Evolutionary conservation across 2,797 vertebrate species (phyloP), one percentile per base, ranked within the genome.

Genomic region (Micromesistius poutassou): DNA sequence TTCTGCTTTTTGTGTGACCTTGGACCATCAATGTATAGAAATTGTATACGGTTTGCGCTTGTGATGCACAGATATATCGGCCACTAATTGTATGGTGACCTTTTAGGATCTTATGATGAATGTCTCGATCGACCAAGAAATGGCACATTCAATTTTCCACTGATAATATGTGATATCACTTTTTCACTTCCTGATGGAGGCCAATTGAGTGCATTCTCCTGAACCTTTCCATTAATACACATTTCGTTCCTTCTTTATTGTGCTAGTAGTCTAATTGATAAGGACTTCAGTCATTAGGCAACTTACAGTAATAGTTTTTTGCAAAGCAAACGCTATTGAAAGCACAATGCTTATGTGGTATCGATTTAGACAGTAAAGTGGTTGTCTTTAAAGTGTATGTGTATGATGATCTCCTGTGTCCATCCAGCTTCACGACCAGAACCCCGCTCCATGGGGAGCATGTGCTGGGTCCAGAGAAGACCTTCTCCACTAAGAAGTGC

Each of bases 401-500:
- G 22, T n/a, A 62, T 25, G 46, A 55, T 55, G 46, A 55, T 22
- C 35, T n/a, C 33, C 8, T 28, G 33, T 36, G 7, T 25, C 42
- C 38, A 36, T n/a, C 16, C 28, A 91, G 90, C 74, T 89, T 90
- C 62, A 71, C 68, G 4, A 78, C 85, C 86, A 96, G 96, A 88
- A 94, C 96, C 84, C 96, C 96, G 90, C 92, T 95, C 72, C 93
- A 95, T 74, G 91, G 92, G 0, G 25, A 79, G 86, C 94, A 95
- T 92, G 89, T 96, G 62, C 93, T 96, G 87, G 93, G 87, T 82
- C 86, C 91, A 74, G 96, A 96, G 62, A 96, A 96, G 82, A 94
- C 95, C 77, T 98, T 98, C 93, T 97, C 97, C 90, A 96, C 92
- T 92, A 98, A 98, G 92, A 97, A 96, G 94, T 98, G 97, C 93